Percentiles rank a stretch among this genome's conserved stretches.
Conservation (phyloP, 2,888 invertebrate species). For the Andrena flavipes region DNA sequence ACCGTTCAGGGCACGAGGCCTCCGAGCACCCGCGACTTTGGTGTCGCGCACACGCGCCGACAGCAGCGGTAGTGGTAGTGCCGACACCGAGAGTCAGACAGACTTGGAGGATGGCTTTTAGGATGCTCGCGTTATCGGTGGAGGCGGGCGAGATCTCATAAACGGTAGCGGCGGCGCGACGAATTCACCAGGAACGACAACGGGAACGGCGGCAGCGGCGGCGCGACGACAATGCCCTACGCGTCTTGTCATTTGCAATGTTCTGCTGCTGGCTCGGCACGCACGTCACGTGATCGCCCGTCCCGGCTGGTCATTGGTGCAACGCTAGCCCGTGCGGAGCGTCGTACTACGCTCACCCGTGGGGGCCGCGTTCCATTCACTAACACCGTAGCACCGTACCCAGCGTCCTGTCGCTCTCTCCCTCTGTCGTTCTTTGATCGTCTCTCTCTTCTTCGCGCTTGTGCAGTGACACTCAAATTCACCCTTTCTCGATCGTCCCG, state of each 20-base stretch:
- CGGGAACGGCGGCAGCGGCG: constrained; percentile 57
- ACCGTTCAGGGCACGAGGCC: constrained; percentile 72
- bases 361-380: constrained; percentile 83
- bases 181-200: constrained; percentile 53
- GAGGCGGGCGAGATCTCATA: constrained; percentile 53
- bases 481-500: constrained; percentile 43
- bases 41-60: constrained; percentile 68
- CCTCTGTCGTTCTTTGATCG: constrained; percentile 24
- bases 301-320: constrained; percentile 75
- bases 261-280: constrained; percentile 80
- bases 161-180: constrained; percentile 46
- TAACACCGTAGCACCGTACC: constrained; percentile 77
- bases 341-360: constrained; percentile 79
- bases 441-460: constrained; percentile 53
- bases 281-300: constrained; percentile 79
- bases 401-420: constrained; percentile 75
- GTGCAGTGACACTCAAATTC: constrained; percentile 64
- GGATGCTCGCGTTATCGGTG: constrained; percentile 36
- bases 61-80: constrained; percentile 53
- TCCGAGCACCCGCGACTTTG: constrained; percentile 68
- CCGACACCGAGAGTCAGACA: constrained; percentile 51
- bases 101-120: constrained; percentile 42
- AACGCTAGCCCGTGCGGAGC: constrained; percentile 69
- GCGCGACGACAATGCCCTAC: constrained; percentile 77
- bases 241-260: constrained; percentile 83